phyloP scores from a whole-genome alignment of 2,888 invertebrate species.

The Dilophus febrilis region DNA sequence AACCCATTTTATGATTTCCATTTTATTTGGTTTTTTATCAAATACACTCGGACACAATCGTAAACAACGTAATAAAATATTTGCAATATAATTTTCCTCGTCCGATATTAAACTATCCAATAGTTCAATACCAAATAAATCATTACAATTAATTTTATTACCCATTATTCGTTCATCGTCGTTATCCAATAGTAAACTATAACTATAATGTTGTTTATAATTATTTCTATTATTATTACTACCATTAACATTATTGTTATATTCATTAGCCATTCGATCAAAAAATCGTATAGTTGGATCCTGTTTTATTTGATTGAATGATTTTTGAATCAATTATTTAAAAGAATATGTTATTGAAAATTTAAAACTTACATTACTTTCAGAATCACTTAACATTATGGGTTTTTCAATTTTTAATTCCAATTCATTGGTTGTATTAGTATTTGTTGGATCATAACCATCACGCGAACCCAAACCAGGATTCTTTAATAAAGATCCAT shows the following conservation, averaged over 20 bases:
- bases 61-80: conserved; percentile 11
- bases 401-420: background rate
- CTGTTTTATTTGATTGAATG: conserved; percentile 4
- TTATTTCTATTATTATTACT: background rate
- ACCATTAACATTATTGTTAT: background rate
- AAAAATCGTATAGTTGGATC: conserved; percentile 12
- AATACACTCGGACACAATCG: conserved; percentile 12
- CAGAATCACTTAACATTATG: conserved; percentile 3
- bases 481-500: background rate
- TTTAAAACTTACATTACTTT: conserved; percentile 3
- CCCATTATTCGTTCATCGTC: background rate
- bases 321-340: conserved; percentile 6
- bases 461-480: background rate
- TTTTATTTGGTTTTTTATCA: conserved; percentile 10
- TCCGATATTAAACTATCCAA: conserved; percentile 46
- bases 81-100: conserved; percentile 47
- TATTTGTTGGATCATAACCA: background rate
- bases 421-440: background rate
- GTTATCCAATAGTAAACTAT: too few species aligned
- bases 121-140: conserved; percentile 34
- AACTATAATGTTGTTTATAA: too few species aligned
- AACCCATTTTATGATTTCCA: conserved; percentile 20
- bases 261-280: conserved; percentile 12
- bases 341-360: too few species aligned
- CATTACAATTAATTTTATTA: conserved; percentile 11